Percentiles rank a stretch among this genome's conserved stretches.
Conservation (phyloP, 2,797 vertebrate genomes). For the Oceanodroma leucorhoa region DNA sequence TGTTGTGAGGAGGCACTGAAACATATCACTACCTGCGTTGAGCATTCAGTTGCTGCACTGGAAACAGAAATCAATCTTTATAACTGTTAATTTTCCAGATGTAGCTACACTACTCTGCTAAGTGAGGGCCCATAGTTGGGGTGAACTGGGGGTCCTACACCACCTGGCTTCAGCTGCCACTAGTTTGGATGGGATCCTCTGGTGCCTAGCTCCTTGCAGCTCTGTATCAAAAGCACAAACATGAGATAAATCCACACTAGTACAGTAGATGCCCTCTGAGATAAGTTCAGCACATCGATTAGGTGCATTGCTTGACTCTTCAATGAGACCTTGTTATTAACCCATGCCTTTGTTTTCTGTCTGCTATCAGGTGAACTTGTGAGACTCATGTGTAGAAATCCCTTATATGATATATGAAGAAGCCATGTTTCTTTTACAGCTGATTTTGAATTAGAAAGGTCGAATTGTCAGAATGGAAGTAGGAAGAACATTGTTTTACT, state of each 20-base stretch:
- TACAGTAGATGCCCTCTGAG: background rate
- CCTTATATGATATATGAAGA: background rate
- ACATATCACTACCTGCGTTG: fast-evolving
- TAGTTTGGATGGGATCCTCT: background rate
- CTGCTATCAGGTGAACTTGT: background rate
- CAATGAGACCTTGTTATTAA: background rate
- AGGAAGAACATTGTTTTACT: background rate
- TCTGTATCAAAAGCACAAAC: background rate
- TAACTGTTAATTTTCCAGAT: background rate
- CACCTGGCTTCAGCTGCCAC: background rate
- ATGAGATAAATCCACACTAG: fast-evolving
- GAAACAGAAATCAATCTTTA: fast-evolving
- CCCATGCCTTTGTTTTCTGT: fast-evolving
- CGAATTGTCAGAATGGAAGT: background rate
- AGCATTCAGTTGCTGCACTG: background rate
- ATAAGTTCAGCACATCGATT: background rate
- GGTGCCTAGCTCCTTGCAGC: background rate
- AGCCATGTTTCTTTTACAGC: background rate
- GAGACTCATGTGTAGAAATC: fast-evolving
- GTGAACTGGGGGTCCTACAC: background rate
- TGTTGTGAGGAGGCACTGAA: background rate
- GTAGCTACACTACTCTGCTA: background rate
- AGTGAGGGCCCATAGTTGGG: background rate
- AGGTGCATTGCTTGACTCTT: background rate
- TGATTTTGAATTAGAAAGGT: background rate